Base-by-base conservation (phyloP, 2,797 vertebrate genomes). In the Gephyroberyx darwinii region DNA sequence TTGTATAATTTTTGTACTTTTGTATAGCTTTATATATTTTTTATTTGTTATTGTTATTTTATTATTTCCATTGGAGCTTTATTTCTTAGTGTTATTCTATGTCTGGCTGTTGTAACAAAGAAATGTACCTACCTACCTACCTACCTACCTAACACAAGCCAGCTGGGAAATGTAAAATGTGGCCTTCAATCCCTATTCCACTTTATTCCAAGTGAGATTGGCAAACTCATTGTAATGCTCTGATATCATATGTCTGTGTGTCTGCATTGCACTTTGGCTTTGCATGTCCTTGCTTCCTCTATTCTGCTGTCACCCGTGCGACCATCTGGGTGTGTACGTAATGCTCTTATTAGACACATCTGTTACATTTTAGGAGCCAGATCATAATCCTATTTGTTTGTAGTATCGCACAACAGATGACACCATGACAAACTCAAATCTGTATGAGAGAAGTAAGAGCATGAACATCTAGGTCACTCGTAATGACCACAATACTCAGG, bases 361-460 rank as follows among this genome's bases (percentile, higher is more conserved):
- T 89, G 88, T 72, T 84, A 20, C 19, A 33, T 66, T 81, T 69
- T 69, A 73, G 53, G 50, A 52, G 59, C 43, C 71, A 74, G 37
- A 74, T 37, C 59, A 43, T 86, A 89, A 89, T 89, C 82, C 80
- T 65, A 62, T 80, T 87, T 86, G 74, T 89, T 86, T 74, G 80
- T 35, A 69, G 60, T 76, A 77, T 63, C 33, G 55, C 35, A 60
- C 26, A 45, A 52, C 56, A 13, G 66, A 45, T 53, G 66, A 65
- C 41, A 41, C n/a, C 12, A 69, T 69, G 69, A 81, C 37, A 77
- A 60, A 60, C 62, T 78, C 77, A 70, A 86, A 79, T 72, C 64
- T 78, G 75, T 73, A 54, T 51, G 52, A 79, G 78, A 81, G 62
- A 89, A 90, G 58, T 78, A 51, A 83, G n/a, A 84, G 81, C 84